phyloP scores from a whole-genome alignment of 2,888 invertebrate genomes.

The Cataglyphis albicans region DNA sequence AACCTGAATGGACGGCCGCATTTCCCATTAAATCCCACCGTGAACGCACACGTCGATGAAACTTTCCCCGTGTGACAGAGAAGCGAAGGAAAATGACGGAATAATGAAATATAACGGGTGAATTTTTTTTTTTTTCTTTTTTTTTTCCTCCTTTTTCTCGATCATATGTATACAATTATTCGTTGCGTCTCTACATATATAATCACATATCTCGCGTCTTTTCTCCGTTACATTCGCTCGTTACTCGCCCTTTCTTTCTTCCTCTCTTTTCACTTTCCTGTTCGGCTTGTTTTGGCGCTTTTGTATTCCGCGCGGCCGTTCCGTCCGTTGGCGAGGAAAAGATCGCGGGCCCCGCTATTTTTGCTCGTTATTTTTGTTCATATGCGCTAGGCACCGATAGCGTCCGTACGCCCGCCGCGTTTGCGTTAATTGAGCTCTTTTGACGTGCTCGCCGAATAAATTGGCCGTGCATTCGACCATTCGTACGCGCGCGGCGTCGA shows the following conservation, averaged over 20 bases:
- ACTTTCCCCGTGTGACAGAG: slow-evolving; percentile 56
- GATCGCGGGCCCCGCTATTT: slow-evolving; percentile 33
- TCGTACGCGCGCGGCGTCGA: slow-evolving; percentile 34
- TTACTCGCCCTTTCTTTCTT: background rate
- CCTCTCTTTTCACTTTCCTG: background rate
- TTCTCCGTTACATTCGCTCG: background rate
- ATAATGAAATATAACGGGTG: slow-evolving; percentile 37
- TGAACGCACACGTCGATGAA: slow-evolving; percentile 36
- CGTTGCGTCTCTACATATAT: background rate
- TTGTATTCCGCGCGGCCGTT: slow-evolving; percentile 38
- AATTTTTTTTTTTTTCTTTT: background rate
- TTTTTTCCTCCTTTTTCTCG: background rate
- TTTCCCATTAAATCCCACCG: slow-evolving; percentile 69
- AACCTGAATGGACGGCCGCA: slow-evolving; percentile 59
- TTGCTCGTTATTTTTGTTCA: slow-evolving; percentile 48
- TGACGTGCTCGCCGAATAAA: slow-evolving; percentile 50
- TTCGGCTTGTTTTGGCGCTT: slow-evolving; percentile 36
- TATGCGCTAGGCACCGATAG: slow-evolving; percentile 34
- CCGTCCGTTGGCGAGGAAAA: slow-evolving; percentile 41
- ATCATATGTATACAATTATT: slow-evolving; percentile 58
- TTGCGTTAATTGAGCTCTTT: slow-evolving; percentile 59
- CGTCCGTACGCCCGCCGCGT: slow-evolving; percentile 27
- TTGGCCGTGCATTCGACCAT: slow-evolving; percentile 36
- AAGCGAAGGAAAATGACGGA: slow-evolving; percentile 66
- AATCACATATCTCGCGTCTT: background rate